A percentile compares a stretch with the other conserved stretches of the same genome.
Evolutionary conservation across 1,140 invertebrate species (phyloP).

Genomic region (Drosophila lacertosa): DNA sequence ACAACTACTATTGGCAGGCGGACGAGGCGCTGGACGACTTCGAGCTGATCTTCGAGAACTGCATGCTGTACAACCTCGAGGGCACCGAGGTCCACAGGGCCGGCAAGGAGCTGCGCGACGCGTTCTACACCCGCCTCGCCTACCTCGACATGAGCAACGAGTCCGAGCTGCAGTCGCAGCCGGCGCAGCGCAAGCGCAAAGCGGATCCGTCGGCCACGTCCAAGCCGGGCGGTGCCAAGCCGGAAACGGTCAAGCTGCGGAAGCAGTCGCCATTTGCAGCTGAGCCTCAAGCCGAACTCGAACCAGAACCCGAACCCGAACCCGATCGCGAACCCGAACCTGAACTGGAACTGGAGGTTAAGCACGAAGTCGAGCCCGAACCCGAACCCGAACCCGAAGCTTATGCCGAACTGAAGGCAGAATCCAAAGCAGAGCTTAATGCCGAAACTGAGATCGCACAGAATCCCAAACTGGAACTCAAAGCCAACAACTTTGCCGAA

Average conservation of each 20-base stretch:
- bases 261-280: too few relatives aligned
- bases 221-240: neutral
- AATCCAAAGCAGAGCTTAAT: too few relatives aligned
- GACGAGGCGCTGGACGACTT: slow-evolving; percentile 37
- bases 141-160: slow-evolving; percentile 25
- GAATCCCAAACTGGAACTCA: too few relatives aligned
- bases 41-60: slow-evolving; percentile 39
- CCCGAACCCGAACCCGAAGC: neutral
- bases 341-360: neutral
- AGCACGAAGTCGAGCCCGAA: neutral
- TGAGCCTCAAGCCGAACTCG: neutral
- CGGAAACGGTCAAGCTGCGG: neutral
- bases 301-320: neutral
- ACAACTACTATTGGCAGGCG: slow-evolving; percentile 39
- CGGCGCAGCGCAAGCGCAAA: slow-evolving; percentile 1
- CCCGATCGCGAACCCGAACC: too few relatives aligned
- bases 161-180: slow-evolving; percentile 15
- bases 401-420: too few relatives aligned
- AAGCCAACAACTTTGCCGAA: too few relatives aligned
- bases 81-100: slow-evolving; percentile 12
- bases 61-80: slow-evolving; percentile 21
- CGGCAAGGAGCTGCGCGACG: slow-evolving; percentile 9
- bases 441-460: too few relatives aligned
- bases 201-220: too few relatives aligned
- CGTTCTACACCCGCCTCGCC: slow-evolving; percentile 6